Conservation (phyloP, 2,113 vertebrate species). For the Tupaia tana region DNA sequence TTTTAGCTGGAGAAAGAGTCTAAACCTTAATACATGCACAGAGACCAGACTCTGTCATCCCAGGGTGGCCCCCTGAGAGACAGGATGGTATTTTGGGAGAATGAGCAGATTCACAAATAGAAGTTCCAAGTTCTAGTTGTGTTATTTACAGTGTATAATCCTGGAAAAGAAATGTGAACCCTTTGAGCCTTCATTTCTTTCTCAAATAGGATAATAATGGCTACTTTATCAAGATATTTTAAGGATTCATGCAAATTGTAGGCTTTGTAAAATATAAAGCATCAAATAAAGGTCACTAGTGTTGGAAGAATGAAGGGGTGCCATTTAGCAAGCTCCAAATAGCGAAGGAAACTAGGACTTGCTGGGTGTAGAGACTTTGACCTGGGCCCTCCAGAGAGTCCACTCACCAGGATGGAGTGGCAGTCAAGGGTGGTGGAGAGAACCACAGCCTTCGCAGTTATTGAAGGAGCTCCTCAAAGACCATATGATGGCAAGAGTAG, state of each 20-base stretch:
- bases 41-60: background rate
- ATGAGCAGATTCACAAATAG: background rate
- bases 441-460: fast-evolving
- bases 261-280: background rate
- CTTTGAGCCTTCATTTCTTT: background rate
- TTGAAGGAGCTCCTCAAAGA: background rate
- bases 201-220: background rate
- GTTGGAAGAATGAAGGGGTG: background rate
- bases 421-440: fast-evolving
- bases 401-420: background rate
- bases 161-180: background rate
- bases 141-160: background rate
- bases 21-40: fast-evolving
- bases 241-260: background rate
- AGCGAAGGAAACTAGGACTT: background rate
- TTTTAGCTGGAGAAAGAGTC: background rate
- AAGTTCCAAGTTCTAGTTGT: background rate
- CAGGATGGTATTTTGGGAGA: background rate
- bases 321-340: background rate
- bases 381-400: background rate
- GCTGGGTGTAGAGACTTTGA: background rate
- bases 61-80: background rate
- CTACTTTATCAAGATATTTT: background rate
- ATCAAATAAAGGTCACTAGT: background rate
- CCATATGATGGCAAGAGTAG: fast-evolving